Base-by-base conservation (phyloP, 2,113 vertebrate genomes). In the Chascanopsetta lugubris region DNA sequence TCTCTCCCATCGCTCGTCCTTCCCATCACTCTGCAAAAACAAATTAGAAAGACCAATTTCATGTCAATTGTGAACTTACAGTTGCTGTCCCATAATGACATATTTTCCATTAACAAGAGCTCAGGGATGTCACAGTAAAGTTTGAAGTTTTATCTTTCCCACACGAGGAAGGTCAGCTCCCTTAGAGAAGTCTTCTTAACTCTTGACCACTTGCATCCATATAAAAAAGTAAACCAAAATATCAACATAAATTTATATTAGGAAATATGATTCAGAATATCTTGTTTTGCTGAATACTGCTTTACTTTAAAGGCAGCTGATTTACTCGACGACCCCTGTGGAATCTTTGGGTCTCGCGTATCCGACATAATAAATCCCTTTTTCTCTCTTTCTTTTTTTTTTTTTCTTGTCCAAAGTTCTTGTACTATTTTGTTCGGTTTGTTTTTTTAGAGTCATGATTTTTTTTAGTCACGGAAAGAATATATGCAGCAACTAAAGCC, bases 401-500 rank as follows among this genome's bases (percentile, higher is more conserved):
- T 29, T 29, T 8, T 29, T 34, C 11, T 34, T 7, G 11, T 34
- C 30, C 5, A 34, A 7, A 8, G 13, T 38, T 2, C 4, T 4
- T 15, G 12, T 38, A 8, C 17, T 17, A 0, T 15, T 26, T 7
- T n/a, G 10, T 29, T 27, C 3, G 1, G 42, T 49, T 49, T 50
- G 18, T 34, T 47, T 46, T 8, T 25, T 36, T 34, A n/a, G n/a
- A n/a, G n/a, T n/a, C n/a, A n/a, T n/a, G n/a, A n/a, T n/a, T n/a
- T n/a, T n/a, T n/a, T n/a, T n/a, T n/a, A n/a, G n/a, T 32, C 20
- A 2, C 25, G 8, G 15, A 15, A 46, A 46, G 24, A 66, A 71
- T 53, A 1, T 4, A 42, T 42, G 17, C 8, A 36, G 17, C 40
- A n/a, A 51, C 51, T 36, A 72, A 38, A 58, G 54, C 25, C 20